Evolutionary conservation across 2,888 invertebrate genomes (phyloP), one percentile per base, ranked within the genome.

Genomic region (Caenorhabditis sp.): DNA sequence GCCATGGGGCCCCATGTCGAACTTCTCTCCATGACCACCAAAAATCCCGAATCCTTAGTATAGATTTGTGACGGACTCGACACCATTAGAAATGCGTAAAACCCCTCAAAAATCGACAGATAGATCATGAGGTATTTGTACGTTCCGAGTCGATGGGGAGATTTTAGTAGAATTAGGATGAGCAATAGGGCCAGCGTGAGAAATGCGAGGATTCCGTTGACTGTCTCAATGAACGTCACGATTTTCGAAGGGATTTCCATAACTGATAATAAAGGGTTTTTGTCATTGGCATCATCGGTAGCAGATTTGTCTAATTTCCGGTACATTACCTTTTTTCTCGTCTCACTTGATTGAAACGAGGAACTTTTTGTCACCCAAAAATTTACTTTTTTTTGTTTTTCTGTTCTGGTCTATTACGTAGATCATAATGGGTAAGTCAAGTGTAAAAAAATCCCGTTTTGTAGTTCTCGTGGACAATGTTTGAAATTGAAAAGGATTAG

Each of bases 41-140:
- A 41, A 14, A 41, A 61, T 6, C 41, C 61, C 0, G 61, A 61
- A 8, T 41, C 61, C 26, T n/a, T 24, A 16, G 61, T 61, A 44
- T 24, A 44, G 5, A 61, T n/a, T 24, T 61, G 61, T 1, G 61
- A 41, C 12, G 41, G 24, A 16, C 41, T 41, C 24, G 14, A 41
- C 12, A 61, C 22, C 19, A 38, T 61, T 10, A 61, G 14, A 41
- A 22, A 2, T 1, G 61, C 61, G 26, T 61, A 61, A 28, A 61
- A 22, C 31, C 38, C 1, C 22, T 61, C 61, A 24, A 61, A 61
- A 22, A 61, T 31, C 5, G 61, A 38, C 8, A 61, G 7, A 24
- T 61, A 61, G 10, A 41, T 41, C 61, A 61, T 61, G 2, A 61
- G 41, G 10, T 41, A 41, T 61, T 61, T 61, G 16, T 61, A 61